A percentile compares a stretch with the other conserved stretches of the same genome.
Evolutionary conservation across 2,888 invertebrate genomes (phyloP).

Genomic region (Drosophila setosimentum): DNA sequence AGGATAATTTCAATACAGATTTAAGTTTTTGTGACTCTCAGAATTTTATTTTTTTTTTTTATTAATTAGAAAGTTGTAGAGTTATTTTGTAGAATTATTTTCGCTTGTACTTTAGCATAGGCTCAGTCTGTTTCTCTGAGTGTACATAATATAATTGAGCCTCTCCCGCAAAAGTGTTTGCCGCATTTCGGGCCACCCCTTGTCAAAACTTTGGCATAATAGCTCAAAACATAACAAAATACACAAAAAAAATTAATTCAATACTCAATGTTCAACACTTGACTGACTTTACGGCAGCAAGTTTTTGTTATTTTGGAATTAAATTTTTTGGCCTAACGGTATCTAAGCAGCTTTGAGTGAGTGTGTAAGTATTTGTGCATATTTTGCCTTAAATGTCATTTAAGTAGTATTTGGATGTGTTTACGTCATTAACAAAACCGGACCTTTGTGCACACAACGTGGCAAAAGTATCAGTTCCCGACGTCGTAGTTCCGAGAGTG

Average conservation of each 20-base stretch:
- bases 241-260: neutral
- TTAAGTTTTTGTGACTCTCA: neutral
- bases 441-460: constrained; percentile 54
- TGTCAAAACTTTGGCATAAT: constrained; percentile 37
- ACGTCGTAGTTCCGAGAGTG: constrained; percentile 38
- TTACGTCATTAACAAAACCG: constrained; percentile 76
- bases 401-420: constrained; percentile 53
- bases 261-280: constrained; percentile 47
- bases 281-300: constrained; percentile 53
- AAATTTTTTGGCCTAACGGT: constrained; percentile 60
- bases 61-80: neutral
- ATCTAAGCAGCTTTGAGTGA: constrained; percentile 27
- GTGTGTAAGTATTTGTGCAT: constrained; percentile 18
- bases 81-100: neutral
- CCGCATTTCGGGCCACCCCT: constrained; percentile 8
- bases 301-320: constrained; percentile 26
- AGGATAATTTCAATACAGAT: neutral
- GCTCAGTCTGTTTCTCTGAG: neutral
- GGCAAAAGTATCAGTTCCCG: constrained; percentile 32
- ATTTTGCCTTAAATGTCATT: constrained; percentile 55
- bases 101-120: neutral
- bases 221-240: constrained; percentile 15
- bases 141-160: neutral
- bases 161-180: neutral
- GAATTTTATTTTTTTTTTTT: neutral